phyloP scores from a whole-genome alignment of 2,797 vertebrate species.

The Decapterus maruadsi region DNA sequence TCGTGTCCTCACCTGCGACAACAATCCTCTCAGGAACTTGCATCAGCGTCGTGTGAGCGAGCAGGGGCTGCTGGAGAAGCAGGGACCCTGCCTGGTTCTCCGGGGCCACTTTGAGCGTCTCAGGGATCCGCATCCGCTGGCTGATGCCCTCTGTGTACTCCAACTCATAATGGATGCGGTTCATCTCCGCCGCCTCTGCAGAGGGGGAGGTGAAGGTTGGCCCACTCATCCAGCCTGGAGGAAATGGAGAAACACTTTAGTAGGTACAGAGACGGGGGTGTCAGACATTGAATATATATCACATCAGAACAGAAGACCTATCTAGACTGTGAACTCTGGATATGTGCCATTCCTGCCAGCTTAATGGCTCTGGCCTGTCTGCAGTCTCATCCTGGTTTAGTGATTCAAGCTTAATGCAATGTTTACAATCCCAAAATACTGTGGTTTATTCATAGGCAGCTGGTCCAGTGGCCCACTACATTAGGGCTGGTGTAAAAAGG shows the following conservation, averaged over 20 bases:
- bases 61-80: constrained; percentile 79
- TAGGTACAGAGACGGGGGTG: neutral
- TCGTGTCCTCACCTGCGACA: constrained; percentile 87
- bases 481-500: neutral
- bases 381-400: neutral
- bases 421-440: constrained; percentile 5
- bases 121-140: constrained; percentile 96
- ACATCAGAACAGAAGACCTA: neutral
- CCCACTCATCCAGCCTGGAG: constrained; percentile 88
- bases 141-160: constrained; percentile 97
- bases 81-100: constrained; percentile 81
- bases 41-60: constrained; percentile 89
- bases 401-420: neutral
- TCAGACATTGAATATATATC: neutral
- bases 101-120: constrained; percentile 92
- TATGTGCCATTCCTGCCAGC: neutral
- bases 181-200: constrained; percentile 94
- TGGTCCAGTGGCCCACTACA: constrained; percentile 11
- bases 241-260: neutral
- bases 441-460: neutral
- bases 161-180: constrained; percentile 95
- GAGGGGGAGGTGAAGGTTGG: constrained; percentile 87
- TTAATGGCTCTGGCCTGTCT: neutral
- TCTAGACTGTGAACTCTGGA: neutral
- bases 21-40: constrained; percentile 97